These are phyloP conservation scores for Rhabdomys pumilio DNA, from an alignment of 2,797 vertebrate species.

Conservation along the genomic window DNA sequence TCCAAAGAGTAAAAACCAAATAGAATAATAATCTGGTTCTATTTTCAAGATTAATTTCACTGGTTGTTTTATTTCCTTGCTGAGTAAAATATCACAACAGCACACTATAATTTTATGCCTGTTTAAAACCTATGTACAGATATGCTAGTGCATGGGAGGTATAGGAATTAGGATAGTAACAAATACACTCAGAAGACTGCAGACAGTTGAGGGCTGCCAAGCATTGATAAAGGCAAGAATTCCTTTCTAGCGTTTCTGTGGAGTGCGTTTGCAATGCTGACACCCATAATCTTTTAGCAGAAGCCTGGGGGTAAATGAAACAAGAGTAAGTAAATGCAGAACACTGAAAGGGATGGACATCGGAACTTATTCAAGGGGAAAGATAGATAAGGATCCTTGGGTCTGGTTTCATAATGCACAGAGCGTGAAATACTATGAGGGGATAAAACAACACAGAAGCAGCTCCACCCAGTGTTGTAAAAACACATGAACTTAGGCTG, in stretches of 20 bases:
- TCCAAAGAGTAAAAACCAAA: slow-evolving; percentile 35
- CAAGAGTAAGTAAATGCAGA: slow-evolving; percentile 1
- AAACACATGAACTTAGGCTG: neutral
- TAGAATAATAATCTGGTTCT: neutral
- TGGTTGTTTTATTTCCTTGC: slow-evolving; percentile 15
- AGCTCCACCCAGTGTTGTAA: neutral
- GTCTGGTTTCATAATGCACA: neutral
- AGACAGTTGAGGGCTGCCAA: neutral
- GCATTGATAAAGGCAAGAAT: neutral
- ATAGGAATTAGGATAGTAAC: neutral
- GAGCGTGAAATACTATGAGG: slow-evolving; percentile 1
- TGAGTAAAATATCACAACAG: slow-evolving; percentile 9
- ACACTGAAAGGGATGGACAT: neutral
- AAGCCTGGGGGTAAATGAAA: neutral
- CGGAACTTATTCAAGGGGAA: neutral
- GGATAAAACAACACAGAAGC: neutral
- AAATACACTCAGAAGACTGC: neutral
- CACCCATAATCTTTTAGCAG: neutral
- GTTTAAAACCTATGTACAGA: neutral
- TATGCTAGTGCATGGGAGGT: neutral
- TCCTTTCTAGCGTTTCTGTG: neutral
- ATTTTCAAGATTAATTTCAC: slow-evolving; percentile 39
- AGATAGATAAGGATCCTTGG: neutral
- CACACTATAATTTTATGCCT: neutral
- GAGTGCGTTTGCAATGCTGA: neutral